A percentile compares a stretch with the other conserved stretches of the same genome.
Conservation (phyloP, 2,888 invertebrate species). For the Lasius platythorax region DNA sequence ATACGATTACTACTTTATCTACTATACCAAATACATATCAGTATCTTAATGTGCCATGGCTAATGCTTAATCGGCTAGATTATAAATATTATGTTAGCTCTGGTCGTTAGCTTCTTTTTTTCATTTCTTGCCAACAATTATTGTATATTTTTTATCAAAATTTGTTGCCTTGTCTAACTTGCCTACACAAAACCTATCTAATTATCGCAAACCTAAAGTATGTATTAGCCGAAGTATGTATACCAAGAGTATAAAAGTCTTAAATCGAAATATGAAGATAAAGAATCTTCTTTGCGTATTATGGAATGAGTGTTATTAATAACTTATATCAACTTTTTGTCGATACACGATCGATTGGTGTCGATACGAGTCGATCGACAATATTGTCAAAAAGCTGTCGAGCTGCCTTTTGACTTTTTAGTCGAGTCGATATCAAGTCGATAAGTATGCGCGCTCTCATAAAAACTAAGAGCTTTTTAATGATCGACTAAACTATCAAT, state of each 20-base stretch:
- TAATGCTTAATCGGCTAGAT: not conserved
- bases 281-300: not conserved
- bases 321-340: no score
- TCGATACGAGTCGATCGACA: no score
- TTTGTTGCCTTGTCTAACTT: not conserved
- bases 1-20: not conserved
- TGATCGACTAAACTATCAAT: no score
- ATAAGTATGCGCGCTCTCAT: no score
- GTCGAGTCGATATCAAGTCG: no score
- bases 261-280: not conserved
- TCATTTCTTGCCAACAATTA: not conserved
- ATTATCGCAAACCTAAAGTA: not conserved
- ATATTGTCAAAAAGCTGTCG: no score
- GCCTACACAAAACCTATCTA: not conserved
- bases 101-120: not conserved
- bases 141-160: not conserved
- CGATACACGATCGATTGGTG: no score
- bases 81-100: slow-evolving; percentile 1
- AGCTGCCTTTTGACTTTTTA: no score
- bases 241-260: not conserved
- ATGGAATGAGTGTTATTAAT: no score
- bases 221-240: not conserved
- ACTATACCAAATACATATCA: not conserved
- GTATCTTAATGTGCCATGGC: not conserved
- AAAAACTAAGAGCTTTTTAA: no score